phyloP scores from a whole-genome alignment of 2,797 vertebrate genomes.

The Erithacus rubecula region DNA sequence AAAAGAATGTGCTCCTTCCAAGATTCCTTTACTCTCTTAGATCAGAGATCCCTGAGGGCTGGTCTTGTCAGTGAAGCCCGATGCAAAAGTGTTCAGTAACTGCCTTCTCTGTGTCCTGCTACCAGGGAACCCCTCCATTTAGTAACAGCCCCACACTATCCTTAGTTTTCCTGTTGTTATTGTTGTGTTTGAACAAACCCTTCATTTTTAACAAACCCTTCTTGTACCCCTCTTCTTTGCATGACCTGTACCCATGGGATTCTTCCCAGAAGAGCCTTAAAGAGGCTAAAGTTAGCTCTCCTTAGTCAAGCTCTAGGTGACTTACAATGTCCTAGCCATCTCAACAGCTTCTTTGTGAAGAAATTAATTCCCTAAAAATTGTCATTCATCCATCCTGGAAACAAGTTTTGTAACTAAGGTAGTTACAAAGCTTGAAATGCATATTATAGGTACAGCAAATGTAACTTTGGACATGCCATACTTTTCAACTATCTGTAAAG shows the following conservation, averaged over 20 bases:
- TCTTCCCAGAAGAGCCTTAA: neutral
- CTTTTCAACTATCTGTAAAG: neutral
- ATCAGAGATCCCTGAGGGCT: neutral
- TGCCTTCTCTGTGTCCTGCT: neutral
- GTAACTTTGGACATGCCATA: neutral
- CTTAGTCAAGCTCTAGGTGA: neutral
- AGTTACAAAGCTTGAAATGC: neutral
- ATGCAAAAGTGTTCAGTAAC: neutral
- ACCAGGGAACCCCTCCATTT: neutral
- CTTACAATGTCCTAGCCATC: neutral
- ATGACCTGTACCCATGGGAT: neutral
- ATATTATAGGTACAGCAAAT: neutral
- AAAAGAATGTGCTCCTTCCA: neutral
- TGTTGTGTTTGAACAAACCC: neutral
- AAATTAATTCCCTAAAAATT: neutral
- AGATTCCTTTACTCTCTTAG: neutral
- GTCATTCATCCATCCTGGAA: neutral
- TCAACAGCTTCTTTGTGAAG: neutral
- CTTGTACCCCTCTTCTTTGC: neutral
- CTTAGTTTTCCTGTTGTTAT: neutral
- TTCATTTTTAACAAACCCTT: neutral
- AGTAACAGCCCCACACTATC: no score
- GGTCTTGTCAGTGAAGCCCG: neutral
- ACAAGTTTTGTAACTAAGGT: neutral
- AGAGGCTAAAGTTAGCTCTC: neutral